Evolutionary conservation across 2,113 vertebrate genomes (phyloP).

Genomic region (Zeus faber): DNA sequence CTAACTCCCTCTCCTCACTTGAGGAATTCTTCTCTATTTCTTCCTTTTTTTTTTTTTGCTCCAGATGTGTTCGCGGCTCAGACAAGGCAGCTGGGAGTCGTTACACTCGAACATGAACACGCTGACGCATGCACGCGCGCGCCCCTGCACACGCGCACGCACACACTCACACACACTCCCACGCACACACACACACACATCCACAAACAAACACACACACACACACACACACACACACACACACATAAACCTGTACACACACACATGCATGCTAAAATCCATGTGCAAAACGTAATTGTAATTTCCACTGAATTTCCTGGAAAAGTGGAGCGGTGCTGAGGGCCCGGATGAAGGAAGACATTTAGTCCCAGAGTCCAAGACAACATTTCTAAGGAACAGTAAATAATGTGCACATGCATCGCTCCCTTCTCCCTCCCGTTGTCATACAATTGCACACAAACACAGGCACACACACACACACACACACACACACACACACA

Average conservation of each 20-base stretch:
- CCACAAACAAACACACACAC: slow-evolving; percentile 8
- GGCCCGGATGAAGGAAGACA: slow-evolving; percentile 29
- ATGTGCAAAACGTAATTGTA: slow-evolving; percentile 23
- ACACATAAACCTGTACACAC: slow-evolving; percentile 4
- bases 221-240: slow-evolving; percentile 18
- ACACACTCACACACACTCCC: slow-evolving; percentile 18
- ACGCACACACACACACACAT: slow-evolving; percentile 5
- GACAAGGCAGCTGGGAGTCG: slow-evolving; percentile 62
- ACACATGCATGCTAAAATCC: slow-evolving; percentile 2
- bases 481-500: background rate
- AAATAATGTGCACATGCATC: too few species aligned
- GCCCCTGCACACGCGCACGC: background rate
- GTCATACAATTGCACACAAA: background rate
- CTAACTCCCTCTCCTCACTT: slow-evolving; percentile 29
- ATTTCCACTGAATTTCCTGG: slow-evolving; percentile 27
- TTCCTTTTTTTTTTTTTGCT: slow-evolving; percentile 9
- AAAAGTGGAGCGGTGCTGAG: slow-evolving; percentile 14
- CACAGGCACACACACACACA: slow-evolving; percentile 3
- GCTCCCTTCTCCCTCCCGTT: too few species aligned
- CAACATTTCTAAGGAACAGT: background rate
- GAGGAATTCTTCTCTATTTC: slow-evolving; percentile 13
- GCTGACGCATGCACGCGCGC: background rate
- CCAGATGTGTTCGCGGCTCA: slow-evolving; percentile 56
- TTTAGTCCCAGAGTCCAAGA: slow-evolving; percentile 12
- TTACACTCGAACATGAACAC: slow-evolving; percentile 36